Base-by-base conservation (phyloP, 2,797 vertebrate genomes). In the Protonibea diacanthus region DNA sequence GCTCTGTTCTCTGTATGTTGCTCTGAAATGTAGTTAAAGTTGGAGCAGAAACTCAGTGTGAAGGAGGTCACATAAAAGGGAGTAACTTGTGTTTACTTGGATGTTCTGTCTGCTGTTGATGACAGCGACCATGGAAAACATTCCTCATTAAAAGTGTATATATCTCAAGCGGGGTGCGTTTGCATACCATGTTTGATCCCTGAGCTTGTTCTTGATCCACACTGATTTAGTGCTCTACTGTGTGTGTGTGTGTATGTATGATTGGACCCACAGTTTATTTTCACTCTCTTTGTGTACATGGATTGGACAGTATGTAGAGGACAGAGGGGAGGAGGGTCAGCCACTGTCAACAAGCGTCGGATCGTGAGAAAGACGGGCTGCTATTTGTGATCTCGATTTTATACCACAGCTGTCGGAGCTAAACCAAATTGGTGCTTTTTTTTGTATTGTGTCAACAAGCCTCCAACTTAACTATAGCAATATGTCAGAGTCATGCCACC, bases 351-450 rank as follows among this genome's bases (percentile, higher is more conserved):
- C 93, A 95, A 93, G 81, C 87, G 75, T 58, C 59, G 71, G 92
- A 92, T 92, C 94, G 93, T 95, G 94, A 94, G 95, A 95, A 95
- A 93, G 90, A 91, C 82, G 38, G 72, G 75, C 89, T 87, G 87
- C 90, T 94, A 90, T 93, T 94, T 94, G 91, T 75, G 88, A 92
- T 91, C 89, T 82, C 70, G 20, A 82, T 91, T 91, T 93, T 91
- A 88, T 89, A 82, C 82, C 88, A 74, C 92, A 92, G 91, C 92
- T 94, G 92, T 92, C 56, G 75, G 70, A 89, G 70, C 87, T 86
- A 82, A 89, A 83, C 78, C 11, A 9, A 82, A 83, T 69, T 79
- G 80, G 73, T 84, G 80, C 84, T 66, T 87, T 78, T 90, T 90
- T 84, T 69, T 72, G 77, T 74, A 60, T 83, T 79, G 78, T 66